These are phyloP conservation scores for Holacanthus passer DNA, from an alignment of 2,113 vertebrate species.

Conservation along the genomic window DNA sequence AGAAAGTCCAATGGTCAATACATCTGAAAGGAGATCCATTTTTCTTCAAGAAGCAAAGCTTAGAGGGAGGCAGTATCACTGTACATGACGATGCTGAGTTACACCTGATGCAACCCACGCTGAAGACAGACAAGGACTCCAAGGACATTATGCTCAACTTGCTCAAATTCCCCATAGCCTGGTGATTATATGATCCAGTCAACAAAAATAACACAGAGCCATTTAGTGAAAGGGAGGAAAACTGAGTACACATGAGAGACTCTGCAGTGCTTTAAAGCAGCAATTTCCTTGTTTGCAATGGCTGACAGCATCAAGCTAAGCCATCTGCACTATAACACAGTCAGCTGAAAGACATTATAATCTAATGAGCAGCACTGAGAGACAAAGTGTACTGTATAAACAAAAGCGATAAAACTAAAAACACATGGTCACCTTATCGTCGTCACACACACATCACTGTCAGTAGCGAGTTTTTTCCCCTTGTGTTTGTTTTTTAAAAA, in stretches of 20 bases:
- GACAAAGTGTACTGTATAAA: constrained; percentile 36
- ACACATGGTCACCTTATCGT: constrained; percentile 23
- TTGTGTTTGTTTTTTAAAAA: not conserved
- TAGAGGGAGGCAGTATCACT: not conserved
- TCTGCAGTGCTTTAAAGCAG: constrained; percentile 21
- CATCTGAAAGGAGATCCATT: constrained; percentile 4
- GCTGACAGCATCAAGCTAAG: constrained; percentile 13
- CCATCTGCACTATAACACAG: constrained; percentile 13
- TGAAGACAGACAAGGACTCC: constrained; percentile 32
- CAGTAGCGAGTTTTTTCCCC: not conserved
- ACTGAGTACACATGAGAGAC: constrained; percentile 6
- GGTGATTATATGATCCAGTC: constrained; percentile 51
- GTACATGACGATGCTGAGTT: constrained; percentile 28
- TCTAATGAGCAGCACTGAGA: constrained; percentile 24
- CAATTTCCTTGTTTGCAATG: constrained; percentile 35
- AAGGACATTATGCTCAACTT: constrained; percentile 49
- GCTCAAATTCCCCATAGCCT: constrained; percentile 45
- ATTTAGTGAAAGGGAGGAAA: constrained; percentile 18
- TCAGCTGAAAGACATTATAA: not conserved
- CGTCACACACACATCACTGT: not conserved
- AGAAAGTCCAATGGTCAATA: constrained; percentile 5
- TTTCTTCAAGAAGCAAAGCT: constrained; percentile 7
- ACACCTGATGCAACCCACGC: constrained; percentile 41
- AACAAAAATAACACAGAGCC: constrained; percentile 55
- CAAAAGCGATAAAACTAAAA: constrained; percentile 45